These are phyloP conservation scores for Pica pica DNA, from an alignment of 2,113 vertebrate species.

Conservation along the genomic window DNA sequence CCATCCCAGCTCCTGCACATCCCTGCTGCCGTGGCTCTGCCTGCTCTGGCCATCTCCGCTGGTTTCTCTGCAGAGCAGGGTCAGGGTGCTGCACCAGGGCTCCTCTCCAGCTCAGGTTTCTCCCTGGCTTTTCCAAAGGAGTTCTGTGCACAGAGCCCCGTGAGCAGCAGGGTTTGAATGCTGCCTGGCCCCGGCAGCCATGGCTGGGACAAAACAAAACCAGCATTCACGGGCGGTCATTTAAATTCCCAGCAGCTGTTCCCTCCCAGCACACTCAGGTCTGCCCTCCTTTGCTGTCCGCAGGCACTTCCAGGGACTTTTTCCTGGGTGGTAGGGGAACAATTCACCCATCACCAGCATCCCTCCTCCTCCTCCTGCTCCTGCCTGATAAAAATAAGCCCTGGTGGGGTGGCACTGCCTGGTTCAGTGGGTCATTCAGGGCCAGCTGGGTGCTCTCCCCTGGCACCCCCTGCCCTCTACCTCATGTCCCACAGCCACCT, in stretches of 20 bases:
- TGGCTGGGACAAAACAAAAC: constrained; percentile 24
- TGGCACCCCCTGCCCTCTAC: background rate
- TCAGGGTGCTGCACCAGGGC: background rate
- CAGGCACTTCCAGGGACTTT: background rate
- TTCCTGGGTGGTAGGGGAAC: background rate
- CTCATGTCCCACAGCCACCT: accelerated
- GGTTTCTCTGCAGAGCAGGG: background rate
- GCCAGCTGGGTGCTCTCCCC: background rate
- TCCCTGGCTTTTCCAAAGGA: background rate
- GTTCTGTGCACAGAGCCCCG: background rate
- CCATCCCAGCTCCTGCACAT: background rate
- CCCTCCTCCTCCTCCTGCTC: background rate
- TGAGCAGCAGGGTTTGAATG: background rate
- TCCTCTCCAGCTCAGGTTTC: background rate
- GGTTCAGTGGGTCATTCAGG: background rate
- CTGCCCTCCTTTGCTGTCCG: background rate
- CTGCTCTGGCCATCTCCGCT: accelerated
- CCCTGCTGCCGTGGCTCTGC: background rate
- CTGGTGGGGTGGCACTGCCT: background rate
- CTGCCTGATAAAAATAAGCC: background rate
- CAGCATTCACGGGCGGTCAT: background rate
- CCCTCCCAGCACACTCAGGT: background rate
- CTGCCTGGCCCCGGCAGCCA: background rate
- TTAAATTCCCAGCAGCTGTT: constrained; percentile 51
- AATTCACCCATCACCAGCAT: too few relatives aligned